Conservation (phyloP, 2,888 invertebrate species). For the Zaprionus bogoriensis region DNA sequence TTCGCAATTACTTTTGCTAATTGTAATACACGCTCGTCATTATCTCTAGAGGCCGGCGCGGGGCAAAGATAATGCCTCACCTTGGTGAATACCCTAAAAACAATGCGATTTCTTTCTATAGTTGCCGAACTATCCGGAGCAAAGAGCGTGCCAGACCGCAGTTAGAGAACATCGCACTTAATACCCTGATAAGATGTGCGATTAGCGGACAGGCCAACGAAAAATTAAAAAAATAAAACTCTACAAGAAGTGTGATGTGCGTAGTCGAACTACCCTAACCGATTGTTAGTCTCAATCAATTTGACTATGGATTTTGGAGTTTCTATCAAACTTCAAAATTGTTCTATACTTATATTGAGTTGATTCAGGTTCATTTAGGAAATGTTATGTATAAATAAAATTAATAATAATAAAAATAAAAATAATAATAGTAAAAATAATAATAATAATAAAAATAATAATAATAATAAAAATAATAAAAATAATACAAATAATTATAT, state of each 20-base stretch:
- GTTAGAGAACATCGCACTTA: slow-evolving; percentile 65
- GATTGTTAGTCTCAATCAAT: not conserved
- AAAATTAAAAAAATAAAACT: slow-evolving; percentile 38
- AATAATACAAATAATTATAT: no score
- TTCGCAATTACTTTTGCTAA: slow-evolving; percentile 68
- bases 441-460: no score
- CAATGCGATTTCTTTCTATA: slow-evolving; percentile 55
- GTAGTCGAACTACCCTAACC: slow-evolving; percentile 16
- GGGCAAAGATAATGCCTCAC: slow-evolving; percentile 50
- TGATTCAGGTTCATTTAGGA: no score
- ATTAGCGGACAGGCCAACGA: slow-evolving; percentile 53
- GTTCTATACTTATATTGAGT: no score
- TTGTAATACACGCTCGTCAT: slow-evolving; percentile 54
- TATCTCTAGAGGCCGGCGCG: slow-evolving; percentile 32
- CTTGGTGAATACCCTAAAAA: slow-evolving; percentile 73
- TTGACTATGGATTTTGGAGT: not conserved
- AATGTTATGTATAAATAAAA: no score
- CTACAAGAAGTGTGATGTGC: not conserved
- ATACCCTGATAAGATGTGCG: slow-evolving; percentile 67
- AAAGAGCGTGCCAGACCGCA: slow-evolving; percentile 64
- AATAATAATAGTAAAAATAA: no score
- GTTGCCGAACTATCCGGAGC: not conserved
- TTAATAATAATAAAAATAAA: no score
- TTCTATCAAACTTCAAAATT: no score
- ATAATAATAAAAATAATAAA: no score